phyloP scores from a whole-genome alignment of 53 echinoderm and acorn worm genomes.

The Astropecten irregularis region DNA sequence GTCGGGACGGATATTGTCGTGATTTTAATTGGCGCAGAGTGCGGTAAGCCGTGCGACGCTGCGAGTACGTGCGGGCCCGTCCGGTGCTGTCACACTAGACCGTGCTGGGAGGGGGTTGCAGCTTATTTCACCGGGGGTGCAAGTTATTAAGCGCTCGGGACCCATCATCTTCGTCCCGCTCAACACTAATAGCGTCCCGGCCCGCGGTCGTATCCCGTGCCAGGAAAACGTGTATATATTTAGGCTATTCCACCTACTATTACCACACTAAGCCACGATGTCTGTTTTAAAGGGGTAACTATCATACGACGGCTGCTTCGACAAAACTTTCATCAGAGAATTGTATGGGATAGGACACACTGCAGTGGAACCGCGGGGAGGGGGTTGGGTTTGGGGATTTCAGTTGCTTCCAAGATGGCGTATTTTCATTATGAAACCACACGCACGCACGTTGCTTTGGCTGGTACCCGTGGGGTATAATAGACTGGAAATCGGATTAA shows the following conservation, averaged over 20 bases:
- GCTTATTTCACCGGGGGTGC: too few species aligned
- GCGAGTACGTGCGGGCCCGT: conserved; percentile 17
- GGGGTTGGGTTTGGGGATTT: too few species aligned
- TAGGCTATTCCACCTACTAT: neutral
- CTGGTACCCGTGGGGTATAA: neutral
- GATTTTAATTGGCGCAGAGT: conserved; percentile 39
- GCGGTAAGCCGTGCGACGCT: neutral
- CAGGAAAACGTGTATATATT: conserved; percentile 22
- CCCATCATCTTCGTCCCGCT: too few species aligned
- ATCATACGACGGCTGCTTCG: too few species aligned
- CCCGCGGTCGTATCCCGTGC: neutral
- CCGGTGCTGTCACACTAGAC: neutral
- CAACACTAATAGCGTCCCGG: conserved; percentile 5
- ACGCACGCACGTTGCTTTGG: neutral
- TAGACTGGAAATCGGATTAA: neutral
- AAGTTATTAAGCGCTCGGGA: neutral
- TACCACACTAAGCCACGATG: too few species aligned
- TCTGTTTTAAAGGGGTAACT: too few species aligned
- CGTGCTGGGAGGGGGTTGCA: neutral
- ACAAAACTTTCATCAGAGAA: too few species aligned
- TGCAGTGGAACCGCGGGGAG: too few species aligned
- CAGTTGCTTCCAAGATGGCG: too few species aligned
- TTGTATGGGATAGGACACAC: too few species aligned
- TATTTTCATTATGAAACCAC: neutral
- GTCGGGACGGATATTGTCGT: conserved; percentile 25